Conservation (phyloP, 2,888 invertebrate genomes). For the Macrophya alboannulata region DNA sequence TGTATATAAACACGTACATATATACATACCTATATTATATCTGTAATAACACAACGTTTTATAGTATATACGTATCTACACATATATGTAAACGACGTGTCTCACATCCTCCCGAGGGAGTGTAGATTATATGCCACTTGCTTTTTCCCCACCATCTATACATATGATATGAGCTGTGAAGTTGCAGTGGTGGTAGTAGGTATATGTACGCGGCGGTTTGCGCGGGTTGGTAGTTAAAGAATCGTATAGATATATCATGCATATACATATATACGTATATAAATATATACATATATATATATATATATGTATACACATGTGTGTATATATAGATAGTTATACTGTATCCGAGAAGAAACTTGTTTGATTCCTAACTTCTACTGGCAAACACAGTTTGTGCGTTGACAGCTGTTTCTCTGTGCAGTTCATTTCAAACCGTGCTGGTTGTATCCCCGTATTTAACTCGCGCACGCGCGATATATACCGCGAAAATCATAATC, state of each 20-base stretch:
- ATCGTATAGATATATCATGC: neutral
- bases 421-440: conserved; percentile 65
- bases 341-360: conserved; percentile 5
- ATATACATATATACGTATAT: no score
- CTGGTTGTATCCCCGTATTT: neutral
- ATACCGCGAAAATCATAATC: neutral
- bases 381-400: conserved; percentile 70
- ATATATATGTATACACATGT: neutral
- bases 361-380: conserved; percentile 38
- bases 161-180: neutral
- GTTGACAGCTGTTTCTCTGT: conserved; percentile 73
- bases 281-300: neutral
- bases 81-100: neutral
- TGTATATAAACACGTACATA: no score
- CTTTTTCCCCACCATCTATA: conserved; percentile 39
- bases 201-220: neutral
- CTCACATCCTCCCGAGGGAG: conserved; percentile 39
- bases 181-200: neutral
- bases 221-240: neutral
- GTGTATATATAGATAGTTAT: neutral
- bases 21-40: neutral
- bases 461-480: conserved; percentile 29
- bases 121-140: conserved; percentile 49
- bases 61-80: neutral
- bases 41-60: conserved; percentile 2